These are phyloP conservation scores for Chiridota heheva DNA, from an alignment of 35 echinoderm and acorn worm genomes.

Conservation along the genomic window DNA sequence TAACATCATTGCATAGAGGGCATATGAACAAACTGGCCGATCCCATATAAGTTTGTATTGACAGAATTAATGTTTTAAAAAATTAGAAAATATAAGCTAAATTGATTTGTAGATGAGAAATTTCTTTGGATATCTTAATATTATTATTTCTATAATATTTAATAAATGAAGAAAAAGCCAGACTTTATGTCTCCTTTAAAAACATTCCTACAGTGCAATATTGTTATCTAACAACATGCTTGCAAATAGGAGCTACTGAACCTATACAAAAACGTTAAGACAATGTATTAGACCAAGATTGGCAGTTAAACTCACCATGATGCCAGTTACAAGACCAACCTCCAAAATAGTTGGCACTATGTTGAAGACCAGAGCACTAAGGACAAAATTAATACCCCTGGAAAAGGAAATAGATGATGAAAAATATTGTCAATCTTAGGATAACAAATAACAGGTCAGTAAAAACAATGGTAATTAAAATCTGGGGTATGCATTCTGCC, in stretches of 20 bases:
- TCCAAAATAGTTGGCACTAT: constrained; percentile 95
- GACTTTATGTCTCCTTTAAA: no score
- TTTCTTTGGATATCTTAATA: no score
- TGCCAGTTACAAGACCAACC: constrained; percentile 81
- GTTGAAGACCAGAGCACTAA: constrained; percentile 94
- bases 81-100: no score
- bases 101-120: no score
- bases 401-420: constrained; percentile 15
- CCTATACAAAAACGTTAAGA: neutral
- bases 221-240: neutral
- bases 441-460: neutral
- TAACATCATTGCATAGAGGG: no score
- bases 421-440: neutral
- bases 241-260: constrained; percentile 3
- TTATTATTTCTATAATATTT: no score
- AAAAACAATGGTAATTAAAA: neutral
- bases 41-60: no score
- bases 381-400: constrained; percentile 98
- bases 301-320: constrained; percentile 70
- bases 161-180: no score
- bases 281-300: neutral
- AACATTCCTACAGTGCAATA: neutral
- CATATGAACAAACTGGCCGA: no score
- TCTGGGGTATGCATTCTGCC: no score
- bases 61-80: no score